Evolutionary conservation across 1,140 invertebrate species (phyloP).

Genomic region (Drosophila simulans): DNA sequence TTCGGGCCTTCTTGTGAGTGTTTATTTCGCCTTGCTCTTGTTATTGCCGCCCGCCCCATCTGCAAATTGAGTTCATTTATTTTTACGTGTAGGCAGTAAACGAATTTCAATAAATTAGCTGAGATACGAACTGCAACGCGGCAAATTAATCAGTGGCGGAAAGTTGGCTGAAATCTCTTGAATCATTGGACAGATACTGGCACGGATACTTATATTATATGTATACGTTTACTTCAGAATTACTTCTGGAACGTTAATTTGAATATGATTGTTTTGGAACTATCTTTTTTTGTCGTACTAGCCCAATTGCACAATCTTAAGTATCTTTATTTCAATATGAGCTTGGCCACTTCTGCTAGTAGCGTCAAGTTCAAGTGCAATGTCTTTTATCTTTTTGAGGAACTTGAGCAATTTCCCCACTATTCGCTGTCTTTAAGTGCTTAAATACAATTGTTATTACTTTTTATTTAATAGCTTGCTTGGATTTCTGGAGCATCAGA

Average conservation of each 20-base stretch:
- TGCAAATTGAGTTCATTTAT: conserved; percentile 72
- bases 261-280: no score
- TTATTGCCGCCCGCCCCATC: conserved; percentile 32
- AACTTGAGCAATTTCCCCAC: background rate
- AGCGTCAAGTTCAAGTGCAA: conserved; percentile 27
- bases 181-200: background rate
- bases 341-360: conserved; percentile 2
- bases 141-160: conserved; percentile 11
- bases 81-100: conserved; percentile 59
- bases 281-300: no score
- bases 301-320: conserved; percentile 9
- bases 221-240: no score
- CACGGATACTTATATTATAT: background rate
- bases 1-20: conserved; percentile 25
- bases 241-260: no score
- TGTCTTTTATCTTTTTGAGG: conserved; percentile 4
- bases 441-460: conserved; percentile 4
- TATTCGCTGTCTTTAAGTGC: background rate
- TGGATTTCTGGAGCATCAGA: conserved; percentile 11
- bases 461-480: background rate
- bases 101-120: conserved; percentile 58
- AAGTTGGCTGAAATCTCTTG: conserved; percentile 11
- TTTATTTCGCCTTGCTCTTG: conserved; percentile 54
- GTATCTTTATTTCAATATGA: background rate
- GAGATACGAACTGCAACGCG: conserved; percentile 12